Evolutionary conservation across 2,113 vertebrate genomes (phyloP), one percentile per base, ranked within the genome.

Genomic region (Eubucco bourcierii): DNA sequence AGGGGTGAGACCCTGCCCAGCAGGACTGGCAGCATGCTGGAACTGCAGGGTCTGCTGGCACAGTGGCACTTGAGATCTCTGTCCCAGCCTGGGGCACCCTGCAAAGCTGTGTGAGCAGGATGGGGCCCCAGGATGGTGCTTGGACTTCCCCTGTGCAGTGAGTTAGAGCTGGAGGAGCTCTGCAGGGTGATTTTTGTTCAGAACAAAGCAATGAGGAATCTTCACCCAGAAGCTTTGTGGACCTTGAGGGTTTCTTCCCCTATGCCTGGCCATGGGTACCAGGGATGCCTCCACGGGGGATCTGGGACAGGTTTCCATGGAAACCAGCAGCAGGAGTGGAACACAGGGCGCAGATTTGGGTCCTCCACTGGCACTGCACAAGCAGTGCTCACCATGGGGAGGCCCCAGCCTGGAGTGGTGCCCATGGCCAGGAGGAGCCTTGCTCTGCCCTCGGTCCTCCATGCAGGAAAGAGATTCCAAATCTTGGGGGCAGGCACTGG

Each of bases 311-410:
- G 37, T 90, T 72, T 75, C 73, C 50, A 33, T 18, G 63, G 88
- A 93, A 93, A 87, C 27, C 60, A 66, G 56, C 56, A 63, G 14
- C 1, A 1, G 23, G 25, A 14, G 41, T 12, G 15, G 25, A 80
- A 64, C 56, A 37, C 70, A 33, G 3, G 4, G 67, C 53, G 34
- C 31, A 29, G 55, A 59, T 71, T 6, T 85, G 82, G 84, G 63
- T 25, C 28, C 13, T 29, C 16, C 33, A 8, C 27, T 0, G 1
- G 13, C 4, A 12, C 76, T 83, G 65, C 44, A 74, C 60, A 20
- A 89, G 47, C 1, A 0, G 16, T 19, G 52, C 31, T 81, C 1
- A 0, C 39, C 3, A 2, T 15, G 34, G 33, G 44, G 33, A 82
- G 25, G 27, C 34, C 65, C 34, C 60, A 71, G 56, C 58, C 41